Conservation (phyloP, 1,140 invertebrate genomes). For the Drosophila tristis region DNA sequence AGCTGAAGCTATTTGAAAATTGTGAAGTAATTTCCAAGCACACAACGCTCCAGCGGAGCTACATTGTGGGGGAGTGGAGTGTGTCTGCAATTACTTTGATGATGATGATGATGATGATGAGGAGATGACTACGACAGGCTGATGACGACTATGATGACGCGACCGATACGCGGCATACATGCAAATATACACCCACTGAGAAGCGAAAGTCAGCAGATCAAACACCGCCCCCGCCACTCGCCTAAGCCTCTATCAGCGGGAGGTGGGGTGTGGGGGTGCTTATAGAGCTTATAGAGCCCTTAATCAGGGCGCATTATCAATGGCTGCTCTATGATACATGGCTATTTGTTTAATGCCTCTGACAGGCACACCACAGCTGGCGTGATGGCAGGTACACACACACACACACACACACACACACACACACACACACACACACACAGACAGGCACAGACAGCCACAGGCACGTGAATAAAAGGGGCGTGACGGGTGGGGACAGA, state of each 20-base stretch:
- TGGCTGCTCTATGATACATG: conserved; percentile 35
- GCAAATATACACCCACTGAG: conserved; percentile 30
- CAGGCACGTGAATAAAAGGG: neutral
- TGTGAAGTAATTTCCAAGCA: conserved; percentile 6
- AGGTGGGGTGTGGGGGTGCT: neutral
- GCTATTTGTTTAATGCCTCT: conserved; percentile 18
- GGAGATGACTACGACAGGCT: neutral
- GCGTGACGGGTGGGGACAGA: neutral
- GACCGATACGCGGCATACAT: conserved; percentile 19
- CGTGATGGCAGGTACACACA: conserved; percentile 9
- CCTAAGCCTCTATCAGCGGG: conserved; percentile 17
- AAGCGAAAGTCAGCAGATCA: conserved; percentile 52
- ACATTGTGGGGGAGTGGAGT: conserved; percentile 23
- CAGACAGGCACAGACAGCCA: too few relatives aligned
- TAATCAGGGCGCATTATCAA: conserved; percentile 49
- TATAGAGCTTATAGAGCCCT: conserved; percentile 15
- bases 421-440: too few relatives aligned
- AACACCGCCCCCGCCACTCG: conserved; percentile 20
- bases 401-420: neutral
- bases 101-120: conserved; percentile 30
- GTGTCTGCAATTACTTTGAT: conserved; percentile 60
- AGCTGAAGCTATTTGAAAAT: conserved; percentile 8
- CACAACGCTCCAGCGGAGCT: conserved; percentile 30
- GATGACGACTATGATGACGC: conserved; percentile 9
- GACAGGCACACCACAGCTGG: conserved; percentile 25